Base-by-base conservation (phyloP, 2,797 vertebrate species). In the Macrochelys suwanniensis region DNA sequence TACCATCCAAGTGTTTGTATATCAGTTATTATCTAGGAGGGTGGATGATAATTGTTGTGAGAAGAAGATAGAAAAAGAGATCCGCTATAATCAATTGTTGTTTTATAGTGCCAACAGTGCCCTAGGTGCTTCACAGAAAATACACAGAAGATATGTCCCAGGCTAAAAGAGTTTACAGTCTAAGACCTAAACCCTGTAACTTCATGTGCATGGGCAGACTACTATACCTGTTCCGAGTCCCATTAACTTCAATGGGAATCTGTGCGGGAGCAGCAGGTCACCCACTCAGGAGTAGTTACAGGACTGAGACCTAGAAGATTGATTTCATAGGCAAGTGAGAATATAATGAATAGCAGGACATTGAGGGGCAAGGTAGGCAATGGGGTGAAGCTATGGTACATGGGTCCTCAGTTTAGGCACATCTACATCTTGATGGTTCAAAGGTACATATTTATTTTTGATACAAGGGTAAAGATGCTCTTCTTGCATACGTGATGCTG, bases 391-490 rank as follows among this genome's bases (percentile, higher is more conserved):
- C 25, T 74, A 74, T 74, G 19, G 13, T 84, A 89, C 57, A 56
- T 71, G 59, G 3, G 1, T 11, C 45, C 23, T 92, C 28, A 87
- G 23, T 5, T 50, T 85, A 28, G 12, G 12, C 25, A 37, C 19
- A 21, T 11, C 54, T 19, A 82, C 28, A 86, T 37, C 37, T 54
- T 23, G 1, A 1, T 74, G 7, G 9, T 82, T 90, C 80, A 61
- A 90, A 47, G 26, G 25, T 13, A 37, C 1, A 25, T 19, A 28
- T 4, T 84, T 31, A 6, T 88, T 37, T 25, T 51, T 89, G 5
- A 83, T 7, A 4, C 5, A 3, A 0, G 0, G 16, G 54, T 3
- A 68, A 78, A 49, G n/a, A 10, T 26, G 21, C 85, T 25, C n/a
- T 56, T 77, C 76, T 77, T 16, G 82, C 83, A n/a, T 31, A 19